These are phyloP conservation scores for Mixornis gularis DNA, from an alignment of 2,113 vertebrate species.

Conservation along the genomic window DNA sequence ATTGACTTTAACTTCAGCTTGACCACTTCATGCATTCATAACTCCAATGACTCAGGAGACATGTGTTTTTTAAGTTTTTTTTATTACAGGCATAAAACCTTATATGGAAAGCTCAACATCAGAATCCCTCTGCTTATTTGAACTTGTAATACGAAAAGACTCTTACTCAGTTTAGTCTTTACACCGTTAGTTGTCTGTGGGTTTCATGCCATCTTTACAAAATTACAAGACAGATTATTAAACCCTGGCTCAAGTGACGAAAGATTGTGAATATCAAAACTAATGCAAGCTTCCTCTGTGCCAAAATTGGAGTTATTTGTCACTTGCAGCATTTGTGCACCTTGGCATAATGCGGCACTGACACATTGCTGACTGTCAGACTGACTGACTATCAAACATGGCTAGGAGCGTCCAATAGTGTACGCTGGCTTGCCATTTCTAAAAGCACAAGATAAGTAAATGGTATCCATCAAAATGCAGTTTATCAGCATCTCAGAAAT, in stretches of 20 bases:
- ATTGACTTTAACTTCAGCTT: not conserved
- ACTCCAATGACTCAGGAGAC: not conserved
- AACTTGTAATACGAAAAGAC: not conserved
- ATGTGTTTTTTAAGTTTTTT: not conserved
- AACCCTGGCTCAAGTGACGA: not conserved
- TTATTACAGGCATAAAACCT: not conserved
- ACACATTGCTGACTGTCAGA: constrained; percentile 21
- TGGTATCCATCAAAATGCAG: constrained; percentile 13
- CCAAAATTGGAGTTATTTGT: constrained; percentile 8
- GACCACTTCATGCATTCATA: not conserved
- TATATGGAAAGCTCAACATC: not conserved
- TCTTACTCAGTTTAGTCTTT: not conserved
- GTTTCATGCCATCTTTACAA: not conserved
- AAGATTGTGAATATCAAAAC: constrained; percentile 19
- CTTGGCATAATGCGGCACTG: not conserved
- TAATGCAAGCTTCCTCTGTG: not conserved
- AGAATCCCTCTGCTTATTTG: not conserved
- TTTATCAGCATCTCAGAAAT: not conserved
- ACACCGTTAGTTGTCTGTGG: not conserved
- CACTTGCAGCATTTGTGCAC: constrained; percentile 9
- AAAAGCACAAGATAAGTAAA: not conserved
- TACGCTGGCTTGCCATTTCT: not conserved
- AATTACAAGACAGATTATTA: not conserved
- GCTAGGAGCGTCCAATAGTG: constrained; percentile 18
- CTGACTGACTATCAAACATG: not conserved